phyloP scores from a whole-genome alignment of 1,140 invertebrate species.

The Diorhabda sublineata region DNA sequence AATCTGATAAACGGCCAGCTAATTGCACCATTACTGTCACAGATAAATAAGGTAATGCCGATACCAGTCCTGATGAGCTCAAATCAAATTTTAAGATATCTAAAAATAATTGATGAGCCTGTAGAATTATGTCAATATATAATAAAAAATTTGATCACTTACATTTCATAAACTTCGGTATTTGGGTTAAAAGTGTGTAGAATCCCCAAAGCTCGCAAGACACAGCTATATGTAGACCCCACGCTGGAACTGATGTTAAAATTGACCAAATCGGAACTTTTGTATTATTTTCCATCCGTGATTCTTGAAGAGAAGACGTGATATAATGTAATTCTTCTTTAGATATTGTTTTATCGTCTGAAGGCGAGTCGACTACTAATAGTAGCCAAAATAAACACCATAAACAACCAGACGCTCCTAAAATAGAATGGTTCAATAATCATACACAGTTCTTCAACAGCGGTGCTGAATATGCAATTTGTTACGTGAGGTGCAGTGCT shows the following conservation, averaged over 20 bases:
- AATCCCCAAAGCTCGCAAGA: slow-evolving; percentile 88
- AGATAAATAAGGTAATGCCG: slow-evolving; percentile 79
- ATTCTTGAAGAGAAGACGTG: slow-evolving; percentile 47
- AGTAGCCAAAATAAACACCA: slow-evolving; percentile 63
- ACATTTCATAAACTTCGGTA: slow-evolving; percentile 87
- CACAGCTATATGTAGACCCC: slow-evolving; percentile 74
- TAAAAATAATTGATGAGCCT: not conserved
- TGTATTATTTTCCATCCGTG: not conserved
- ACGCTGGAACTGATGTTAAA: slow-evolving; percentile 69
- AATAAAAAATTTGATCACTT: slow-evolving; percentile 7
- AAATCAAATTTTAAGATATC: slow-evolving; percentile 48
- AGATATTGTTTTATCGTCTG: slow-evolving; percentile 69
- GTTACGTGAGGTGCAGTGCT: too few relatives aligned
- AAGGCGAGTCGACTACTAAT: slow-evolving; percentile 69
- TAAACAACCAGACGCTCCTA: slow-evolving; percentile 8
- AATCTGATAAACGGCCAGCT: slow-evolving; percentile 78
- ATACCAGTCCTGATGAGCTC: slow-evolving; percentile 72
- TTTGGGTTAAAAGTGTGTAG: slow-evolving; percentile 82
- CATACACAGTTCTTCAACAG: too few relatives aligned
- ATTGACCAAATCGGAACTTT: slow-evolving; percentile 69
- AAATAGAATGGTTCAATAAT: not conserved
- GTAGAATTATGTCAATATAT: not conserved
- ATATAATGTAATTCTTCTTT: slow-evolving; percentile 76
- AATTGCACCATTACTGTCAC: slow-evolving; percentile 77
- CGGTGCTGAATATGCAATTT: too few relatives aligned